A percentile compares a stretch with the other conserved stretches of the same genome.
Conservation (phyloP, 2,888 invertebrate genomes). For the Drosophila bunnanda region DNA sequence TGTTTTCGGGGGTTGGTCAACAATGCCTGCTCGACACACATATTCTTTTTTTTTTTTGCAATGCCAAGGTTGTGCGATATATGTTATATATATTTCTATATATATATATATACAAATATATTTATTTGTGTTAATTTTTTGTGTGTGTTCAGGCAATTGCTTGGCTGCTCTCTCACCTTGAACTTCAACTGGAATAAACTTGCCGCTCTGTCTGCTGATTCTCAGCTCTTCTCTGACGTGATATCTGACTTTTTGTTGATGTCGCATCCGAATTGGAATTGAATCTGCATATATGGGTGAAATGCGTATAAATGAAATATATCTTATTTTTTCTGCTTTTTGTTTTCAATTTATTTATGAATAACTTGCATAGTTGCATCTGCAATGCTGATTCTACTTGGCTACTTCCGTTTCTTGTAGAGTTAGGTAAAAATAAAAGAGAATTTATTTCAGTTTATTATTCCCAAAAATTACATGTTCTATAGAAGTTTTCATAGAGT, state of each 20-base stretch:
- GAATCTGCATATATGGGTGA: conserved; percentile 42
- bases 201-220: conserved; percentile 57
- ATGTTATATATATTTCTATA: conserved; percentile 19
- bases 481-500: neutral
- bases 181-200: conserved; percentile 79
- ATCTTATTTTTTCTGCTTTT: conserved; percentile 8
- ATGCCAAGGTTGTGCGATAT: conserved; percentile 61
- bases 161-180: conserved; percentile 67
- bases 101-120: conserved; percentile 25
- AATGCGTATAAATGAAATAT: conserved; percentile 39
- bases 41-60: conserved; percentile 31
- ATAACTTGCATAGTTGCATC: conserved; percentile 33
- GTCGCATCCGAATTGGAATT: conserved; percentile 43
- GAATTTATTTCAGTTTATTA: neutral
- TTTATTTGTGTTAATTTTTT: conserved; percentile 62
- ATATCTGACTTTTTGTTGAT: conserved; percentile 38
- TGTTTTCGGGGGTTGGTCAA: conserved; percentile 36
- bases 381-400: conserved; percentile 51
- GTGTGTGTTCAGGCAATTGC: conserved; percentile 59
- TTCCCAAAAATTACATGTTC: neutral
- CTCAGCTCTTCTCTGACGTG: conserved; percentile 38
- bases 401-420: conserved; percentile 49
- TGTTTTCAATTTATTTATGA: conserved; percentile 28
- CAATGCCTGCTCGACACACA: conserved; percentile 16
- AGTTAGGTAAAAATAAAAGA: neutral